Percentiles rank a stretch among this genome's conserved stretches.
These are phyloP conservation scores for Oreochromis mossambicus DNA, from an alignment of 2,797 vertebrate genomes.

Conservation along the genomic window DNA sequence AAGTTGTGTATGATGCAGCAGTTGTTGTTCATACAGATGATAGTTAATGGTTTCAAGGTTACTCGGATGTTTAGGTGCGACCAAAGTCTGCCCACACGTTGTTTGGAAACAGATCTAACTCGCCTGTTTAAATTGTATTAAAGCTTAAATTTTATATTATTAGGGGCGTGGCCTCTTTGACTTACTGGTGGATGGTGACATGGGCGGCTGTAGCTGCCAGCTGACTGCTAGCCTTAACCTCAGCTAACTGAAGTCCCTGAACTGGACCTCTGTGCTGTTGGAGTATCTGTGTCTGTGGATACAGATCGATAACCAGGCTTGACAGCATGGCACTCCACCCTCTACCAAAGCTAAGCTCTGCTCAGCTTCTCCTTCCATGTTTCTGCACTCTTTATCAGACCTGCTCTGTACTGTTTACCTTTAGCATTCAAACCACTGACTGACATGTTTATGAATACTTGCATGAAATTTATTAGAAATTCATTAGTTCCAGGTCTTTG, in stretches of 20 bases:
- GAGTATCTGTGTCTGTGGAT: neutral
- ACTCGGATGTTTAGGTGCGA: neutral
- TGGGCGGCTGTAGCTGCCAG: neutral
- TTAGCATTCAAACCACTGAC: neutral
- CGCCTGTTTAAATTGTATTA: neutral
- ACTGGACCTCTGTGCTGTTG: neutral
- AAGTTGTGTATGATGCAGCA: neutral
- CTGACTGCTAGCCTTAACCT: neutral
- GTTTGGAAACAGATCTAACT: neutral
- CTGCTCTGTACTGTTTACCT: neutral
- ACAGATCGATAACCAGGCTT: neutral
- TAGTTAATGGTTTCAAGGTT: neutral
- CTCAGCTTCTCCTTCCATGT: neutral
- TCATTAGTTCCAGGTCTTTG: neutral
- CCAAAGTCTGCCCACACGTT: neutral
- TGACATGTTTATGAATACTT: neutral
- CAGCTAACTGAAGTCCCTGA: neutral
- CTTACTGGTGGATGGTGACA: neutral
- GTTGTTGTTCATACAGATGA: neutral
- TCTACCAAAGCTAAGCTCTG: neutral
- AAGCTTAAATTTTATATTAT: neutral
- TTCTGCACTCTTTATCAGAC: neutral
- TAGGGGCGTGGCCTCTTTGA: neutral
- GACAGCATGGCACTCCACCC: neutral
- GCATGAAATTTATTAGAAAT: neutral